Evolutionary conservation across 2,113 vertebrate genomes (phyloP), one percentile per base, ranked within the genome.

Genomic region (Nothobranchius furzeri): DNA sequence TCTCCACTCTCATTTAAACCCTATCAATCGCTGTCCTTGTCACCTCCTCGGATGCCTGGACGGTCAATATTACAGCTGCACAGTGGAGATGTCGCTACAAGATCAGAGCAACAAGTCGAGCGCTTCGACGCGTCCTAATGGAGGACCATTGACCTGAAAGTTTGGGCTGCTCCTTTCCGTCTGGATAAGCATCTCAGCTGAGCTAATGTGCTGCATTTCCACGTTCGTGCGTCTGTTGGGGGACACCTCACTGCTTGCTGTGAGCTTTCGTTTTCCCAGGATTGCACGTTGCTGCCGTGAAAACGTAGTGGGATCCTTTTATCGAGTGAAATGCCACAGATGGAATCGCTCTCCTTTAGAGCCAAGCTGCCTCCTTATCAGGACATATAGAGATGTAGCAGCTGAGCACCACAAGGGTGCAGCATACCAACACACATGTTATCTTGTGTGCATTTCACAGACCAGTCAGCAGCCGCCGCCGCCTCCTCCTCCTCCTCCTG

Each of bases 371-470:
- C 55, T 43, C 61, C 82, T 86, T 87, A 86, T 91, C 87, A 78
- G 72, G 48, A 48, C 53, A 70, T 73, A 65, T 72, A 68, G 75
- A 90, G 85, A 87, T 80, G 83, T 90, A 82, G 76, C 89, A 77
- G 61, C 73, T 37, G 65, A 84, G 67, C 75, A 57, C 89, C 90
- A 91, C 90, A 85, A 91, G 90, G 80, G 89, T 81, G 90, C 90
- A 92, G 89, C 84, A 91, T 73, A 85, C 82, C 76, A 88, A 87
- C 86, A 85, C 88, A 83, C 86, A 92, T 89, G 76, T 84, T 87
- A 90, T 89, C 85, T 83, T 70, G 75, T 75, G 75, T 77, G 72
- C 62, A 56, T 83, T 83, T 77, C 75, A 78, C 62, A 73, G 62
- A 68, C 70, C 43, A 81, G 45, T 12, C 50, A 60, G 72, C 58